A percentile compares a stretch with the other conserved stretches of the same genome.
Evolutionary conservation across 2,797 vertebrate genomes (phyloP).

Genomic region (Dromococcyx pavoninus): DNA sequence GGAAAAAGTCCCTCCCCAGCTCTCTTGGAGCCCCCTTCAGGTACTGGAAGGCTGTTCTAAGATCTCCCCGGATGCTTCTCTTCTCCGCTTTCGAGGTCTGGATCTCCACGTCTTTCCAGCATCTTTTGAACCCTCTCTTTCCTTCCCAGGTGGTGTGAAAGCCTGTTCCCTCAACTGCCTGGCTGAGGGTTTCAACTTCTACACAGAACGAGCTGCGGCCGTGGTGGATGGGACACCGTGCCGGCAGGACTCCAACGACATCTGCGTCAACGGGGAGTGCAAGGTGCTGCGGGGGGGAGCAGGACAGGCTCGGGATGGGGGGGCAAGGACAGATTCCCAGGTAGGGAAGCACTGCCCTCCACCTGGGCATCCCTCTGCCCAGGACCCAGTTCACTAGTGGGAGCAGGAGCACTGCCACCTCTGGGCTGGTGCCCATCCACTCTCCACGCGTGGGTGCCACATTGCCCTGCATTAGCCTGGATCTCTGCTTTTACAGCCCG

Average conservation of each 20-base stretch:
- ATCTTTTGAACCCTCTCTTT: neutral
- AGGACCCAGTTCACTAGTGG: neutral
- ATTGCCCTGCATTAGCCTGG: accelerated
- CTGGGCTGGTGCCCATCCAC: accelerated
- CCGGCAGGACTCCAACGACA: conserved; percentile 90
- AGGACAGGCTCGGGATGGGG: accelerated
- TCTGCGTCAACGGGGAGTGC: conserved; percentile 96
- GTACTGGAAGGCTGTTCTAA: no score
- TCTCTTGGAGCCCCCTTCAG: no score
- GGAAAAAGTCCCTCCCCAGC: no score
- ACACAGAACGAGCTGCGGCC: conserved; percentile 92
- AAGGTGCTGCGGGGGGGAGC: conserved; percentile 79
- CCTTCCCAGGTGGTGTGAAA: conserved; percentile 89
- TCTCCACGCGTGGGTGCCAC: neutral
- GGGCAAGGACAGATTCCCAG: accelerated
- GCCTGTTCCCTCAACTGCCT: conserved; percentile 95
- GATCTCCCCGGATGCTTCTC: no score
- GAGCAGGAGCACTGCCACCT: neutral
- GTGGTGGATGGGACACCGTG: conserved; percentile 94
- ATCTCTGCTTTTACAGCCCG: neutral
- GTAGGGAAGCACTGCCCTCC: neutral
- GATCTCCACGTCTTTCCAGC: neutral
- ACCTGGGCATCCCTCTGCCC: neutral
- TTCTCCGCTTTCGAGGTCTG: neutral
- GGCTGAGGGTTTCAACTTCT: conserved; percentile 98